Percentiles rank a stretch among this genome's conserved stretches.
Conservation (phyloP, 2,797 vertebrate species). For the Poecilia wingei region DNA sequence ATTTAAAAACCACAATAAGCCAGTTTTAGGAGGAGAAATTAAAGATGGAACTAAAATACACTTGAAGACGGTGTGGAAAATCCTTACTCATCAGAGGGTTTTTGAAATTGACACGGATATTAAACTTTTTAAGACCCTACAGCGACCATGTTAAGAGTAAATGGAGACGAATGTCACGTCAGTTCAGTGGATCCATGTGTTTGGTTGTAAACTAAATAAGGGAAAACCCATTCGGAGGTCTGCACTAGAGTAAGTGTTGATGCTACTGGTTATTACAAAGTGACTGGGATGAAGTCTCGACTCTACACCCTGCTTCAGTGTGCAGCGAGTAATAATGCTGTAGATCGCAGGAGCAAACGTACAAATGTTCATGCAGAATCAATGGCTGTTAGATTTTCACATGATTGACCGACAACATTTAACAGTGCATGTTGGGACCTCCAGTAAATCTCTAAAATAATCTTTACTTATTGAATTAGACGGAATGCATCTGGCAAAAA, state of each 20-base stretch:
- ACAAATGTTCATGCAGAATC: conserved; percentile 90
- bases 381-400: conserved; percentile 70
- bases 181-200: neutral
- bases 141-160: neutral
- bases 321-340: conserved; percentile 12
- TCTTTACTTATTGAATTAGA: conserved; percentile 22
- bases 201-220: conserved; percentile 34
- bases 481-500: conserved; percentile 30
- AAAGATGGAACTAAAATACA: neutral
- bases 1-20: neutral
- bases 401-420: conserved; percentile 54
- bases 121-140: neutral
- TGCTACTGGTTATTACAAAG: conserved; percentile 27
- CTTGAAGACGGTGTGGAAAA: neutral
- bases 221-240: conserved; percentile 59
- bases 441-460: neutral
- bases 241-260: conserved; percentile 34
- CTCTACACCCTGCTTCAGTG: conserved; percentile 60
- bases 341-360: conserved; percentile 66
- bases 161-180: neutral
- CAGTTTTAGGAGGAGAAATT: neutral
- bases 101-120: neutral
- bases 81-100: neutral
- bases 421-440: conserved; percentile 22
- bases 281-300: conserved; percentile 47